Base-by-base conservation (phyloP, 2,888 invertebrate genomes). In the Clivina fossor region DNA sequence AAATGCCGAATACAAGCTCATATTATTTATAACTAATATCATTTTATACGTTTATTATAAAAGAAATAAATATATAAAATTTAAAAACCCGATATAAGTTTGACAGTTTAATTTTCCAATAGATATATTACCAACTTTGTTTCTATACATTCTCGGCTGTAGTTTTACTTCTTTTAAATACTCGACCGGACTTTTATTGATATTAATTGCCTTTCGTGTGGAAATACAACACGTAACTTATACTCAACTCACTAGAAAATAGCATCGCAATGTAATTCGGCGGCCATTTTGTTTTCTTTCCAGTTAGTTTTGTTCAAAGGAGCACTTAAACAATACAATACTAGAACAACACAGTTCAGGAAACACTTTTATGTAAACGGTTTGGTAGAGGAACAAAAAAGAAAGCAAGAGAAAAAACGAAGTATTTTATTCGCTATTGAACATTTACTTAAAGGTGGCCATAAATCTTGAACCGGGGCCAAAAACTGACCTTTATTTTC, bases 161-260 rank as follows among this genome's bases (percentile, higher is more conserved):
- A 47, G 47, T 47, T 47, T 47, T 33, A 22, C 47, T 53, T 53
- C 53, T 53, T 53, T 53, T 64, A 63, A 65, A 65, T 65, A 61
- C 57, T 65, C 63, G 51, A 62, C 35, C 35, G 58, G 64, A 65
- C 64, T 61, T 65, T 64, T 63, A 66, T 64, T 66, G 65, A 63
- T 64, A 66, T 65, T 65, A 66, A 65, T 66, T 61, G 65, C 57
- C 37, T n/a, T 53, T 44, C 53, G 53, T 51, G 51, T 44, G 44
- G 44, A 53, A 53, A 53, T 53, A 53, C 44, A 53, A 44, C 44
- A 28, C 53, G 44, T 53, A 53, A n/a, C n/a, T n/a, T n/a, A n/a
- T n/a, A n/a, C n/a, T n/a, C n/a, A n/a, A n/a, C n/a, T n/a, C n/a
- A n/a, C n/a, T n/a, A n/a, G n/a, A n/a, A 53, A 53, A 53, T 41